Conservation (phyloP, 1,140 invertebrate genomes). For the Calycopis cecrops region DNA sequence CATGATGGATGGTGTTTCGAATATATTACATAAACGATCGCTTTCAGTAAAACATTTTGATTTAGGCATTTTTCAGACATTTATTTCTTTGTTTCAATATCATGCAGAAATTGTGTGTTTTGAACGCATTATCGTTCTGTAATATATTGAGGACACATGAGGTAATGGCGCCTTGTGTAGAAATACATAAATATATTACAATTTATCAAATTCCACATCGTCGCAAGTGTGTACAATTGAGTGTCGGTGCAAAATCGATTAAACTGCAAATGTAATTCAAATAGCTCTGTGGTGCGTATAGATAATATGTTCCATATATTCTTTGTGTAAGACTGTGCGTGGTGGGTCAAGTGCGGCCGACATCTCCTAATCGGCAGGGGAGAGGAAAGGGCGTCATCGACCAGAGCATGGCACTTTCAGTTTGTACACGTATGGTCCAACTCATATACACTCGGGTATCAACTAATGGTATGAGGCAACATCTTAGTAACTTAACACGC, state of each 20-base stretch:
- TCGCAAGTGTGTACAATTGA: constrained; percentile 51
- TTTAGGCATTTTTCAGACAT: neutral
- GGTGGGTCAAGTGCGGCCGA: constrained; percentile 31
- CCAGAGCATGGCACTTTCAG: constrained; percentile 71
- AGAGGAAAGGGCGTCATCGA: constrained; percentile 54
- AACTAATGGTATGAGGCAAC: constrained; percentile 49
- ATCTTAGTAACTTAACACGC: constrained; percentile 64
- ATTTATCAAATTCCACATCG: constrained; percentile 41
- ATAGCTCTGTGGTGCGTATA: constrained; percentile 31
- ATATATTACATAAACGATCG: constrained; percentile 43
- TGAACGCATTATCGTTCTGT: constrained; percentile 43
- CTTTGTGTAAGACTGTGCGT: constrained; percentile 18
- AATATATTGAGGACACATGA: constrained; percentile 60
- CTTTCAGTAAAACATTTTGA: too few relatives aligned
- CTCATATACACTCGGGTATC: constrained; percentile 47
- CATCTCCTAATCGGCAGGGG: constrained; percentile 36
- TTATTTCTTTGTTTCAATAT: constrained; percentile 1
- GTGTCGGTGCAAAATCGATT: constrained; percentile 76
- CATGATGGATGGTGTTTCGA: constrained; percentile 52
- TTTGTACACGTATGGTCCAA: constrained; percentile 52
- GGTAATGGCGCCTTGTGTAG: constrained; percentile 32
- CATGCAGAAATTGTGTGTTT: constrained; percentile 5
- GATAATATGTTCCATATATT: neutral
- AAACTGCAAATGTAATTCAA: constrained; percentile 42
- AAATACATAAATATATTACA: constrained; percentile 30